Evolutionary conservation across 2,888 invertebrate species (phyloP).

Genomic region (Galerucella pusilla): DNA sequence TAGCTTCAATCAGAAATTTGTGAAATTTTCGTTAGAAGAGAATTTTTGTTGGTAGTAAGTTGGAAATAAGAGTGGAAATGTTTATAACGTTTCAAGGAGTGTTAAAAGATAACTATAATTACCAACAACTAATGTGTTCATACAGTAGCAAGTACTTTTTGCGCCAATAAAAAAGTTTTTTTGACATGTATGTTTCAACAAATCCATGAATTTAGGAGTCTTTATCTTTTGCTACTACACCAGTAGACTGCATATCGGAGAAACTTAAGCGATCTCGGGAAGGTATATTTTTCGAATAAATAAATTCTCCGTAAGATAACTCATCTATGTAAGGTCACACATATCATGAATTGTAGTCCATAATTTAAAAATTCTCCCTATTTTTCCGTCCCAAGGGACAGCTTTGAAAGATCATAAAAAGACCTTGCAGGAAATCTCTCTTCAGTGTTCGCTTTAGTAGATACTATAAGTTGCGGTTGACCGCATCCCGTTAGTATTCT

Average conservation of each 20-base stretch:
- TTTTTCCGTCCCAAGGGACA: constrained; percentile 29
- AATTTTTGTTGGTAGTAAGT: too few relatives aligned
- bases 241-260: constrained; percentile 49
- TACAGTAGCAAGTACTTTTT: neutral
- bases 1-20: too few relatives aligned
- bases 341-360: constrained; percentile 50
- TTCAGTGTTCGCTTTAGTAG: constrained; percentile 19
- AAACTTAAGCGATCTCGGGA: constrained; percentile 52
- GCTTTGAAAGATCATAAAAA: constrained; percentile 38
- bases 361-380: constrained; percentile 41
- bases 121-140: too few relatives aligned
- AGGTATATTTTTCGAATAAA: constrained; percentile 51
- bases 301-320: constrained; percentile 52
- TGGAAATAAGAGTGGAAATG: too few relatives aligned
- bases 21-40: too few relatives aligned
- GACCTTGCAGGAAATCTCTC: constrained; percentile 34
- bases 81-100: too few relatives aligned
- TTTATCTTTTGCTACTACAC: constrained; percentile 53
- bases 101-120: too few relatives aligned
- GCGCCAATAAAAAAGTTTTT: too few relatives aligned
- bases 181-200: neutral
- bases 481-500: neutral
- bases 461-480: constrained; percentile 4
- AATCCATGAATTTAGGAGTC: constrained; percentile 53
- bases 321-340: constrained; percentile 53